Conservation (phyloP, 1,140 invertebrate species). For the Cydia amplana region DNA sequence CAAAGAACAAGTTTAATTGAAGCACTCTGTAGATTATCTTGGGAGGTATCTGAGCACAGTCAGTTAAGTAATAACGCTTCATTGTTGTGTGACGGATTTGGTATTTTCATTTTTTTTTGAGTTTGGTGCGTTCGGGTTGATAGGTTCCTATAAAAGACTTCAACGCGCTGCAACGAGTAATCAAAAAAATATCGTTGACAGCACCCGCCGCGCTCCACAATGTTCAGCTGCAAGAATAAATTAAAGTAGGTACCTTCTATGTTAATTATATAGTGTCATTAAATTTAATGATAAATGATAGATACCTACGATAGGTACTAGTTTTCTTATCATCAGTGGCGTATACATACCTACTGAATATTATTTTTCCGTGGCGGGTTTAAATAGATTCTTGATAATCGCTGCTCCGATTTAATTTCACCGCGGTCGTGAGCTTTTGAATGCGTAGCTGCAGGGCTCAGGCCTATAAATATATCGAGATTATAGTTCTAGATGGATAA, state of each 20-base stretch:
- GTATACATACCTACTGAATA: constrained; percentile 11
- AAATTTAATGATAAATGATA: constrained; percentile 9
- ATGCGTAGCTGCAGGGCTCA: constrained; percentile 30
- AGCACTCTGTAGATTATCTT: constrained; percentile 43
- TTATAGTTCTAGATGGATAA: constrained; percentile 36
- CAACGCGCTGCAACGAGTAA: constrained; percentile 41
- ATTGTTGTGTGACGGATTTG: constrained; percentile 56
- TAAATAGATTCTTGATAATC: constrained; percentile 27
- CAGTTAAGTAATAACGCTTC: constrained; percentile 48
- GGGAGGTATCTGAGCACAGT: constrained; percentile 37
- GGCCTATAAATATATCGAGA: constrained; percentile 36
- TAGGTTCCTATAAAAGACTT: constrained; percentile 46
- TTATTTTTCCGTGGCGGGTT: not conserved
- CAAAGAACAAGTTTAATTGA: constrained; percentile 40
- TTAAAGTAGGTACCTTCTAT: not conserved
- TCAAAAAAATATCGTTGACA: constrained; percentile 1
- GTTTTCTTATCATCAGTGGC: not conserved
- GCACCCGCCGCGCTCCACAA: not conserved
- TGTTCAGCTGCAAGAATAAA: not conserved
- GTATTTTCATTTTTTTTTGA: constrained; percentile 50
- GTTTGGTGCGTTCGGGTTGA: constrained; percentile 4
- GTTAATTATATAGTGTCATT: not conserved
- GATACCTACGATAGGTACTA: not conserved
- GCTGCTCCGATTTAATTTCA: constrained; percentile 38
- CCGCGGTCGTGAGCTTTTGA: constrained; percentile 37